Base-by-base conservation (phyloP, 2,113 vertebrate genomes). In the Dendropsophus ebraccatus region DNA sequence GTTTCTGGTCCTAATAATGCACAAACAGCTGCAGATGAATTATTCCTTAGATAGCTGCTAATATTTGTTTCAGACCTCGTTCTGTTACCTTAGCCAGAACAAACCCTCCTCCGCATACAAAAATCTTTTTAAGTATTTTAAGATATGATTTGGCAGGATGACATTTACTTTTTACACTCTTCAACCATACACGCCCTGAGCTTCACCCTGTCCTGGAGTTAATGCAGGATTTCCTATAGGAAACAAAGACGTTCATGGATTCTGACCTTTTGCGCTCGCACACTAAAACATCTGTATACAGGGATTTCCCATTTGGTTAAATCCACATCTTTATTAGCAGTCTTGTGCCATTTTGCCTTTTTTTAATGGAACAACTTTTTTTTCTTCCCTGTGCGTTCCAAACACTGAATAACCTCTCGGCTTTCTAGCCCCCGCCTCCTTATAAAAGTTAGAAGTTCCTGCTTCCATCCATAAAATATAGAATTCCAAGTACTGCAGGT, bases 51-150 rank as follows among this genome's bases (percentile, higher is more conserved):
- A 80, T 86, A 47, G 72, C 85, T 80, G 77, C 67, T 87, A 37
- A 84, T 81, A 81, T 87, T 49, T 87, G 77, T 87, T 81, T 84
- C 73, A 84, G 58, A 77, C 54, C 83, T 67, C 60, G 65, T 50
- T 62, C 83, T 77, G 13, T 62, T 84, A 77, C 83, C 73, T 77
- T 84, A 49, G 83, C 73, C 83, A 84, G 73, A 84, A 76, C 28
- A 50, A 77, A 65, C 58, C 32, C 78, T 62, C 83, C 74, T 47
- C 78, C 69, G 52, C 85, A 81, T 69, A 58, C 84, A 86, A 79
- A 87, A 87, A 81, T 80, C 76, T 86, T 86, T 72, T 70, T 50
- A 87, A 87, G 85, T 87, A 87, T 87, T 87, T 87, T 87, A 87
- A 87, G 85, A 74, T 49, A 81, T 81, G 77, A 74, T 81, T 87